A percentile compares a stretch with the other conserved stretches of the same genome.
These are phyloP conservation scores for Aurelia sp. DNA, from an alignment of 30 jellyfish, hydroid and myxozoan species.

Conservation along the genomic window DNA sequence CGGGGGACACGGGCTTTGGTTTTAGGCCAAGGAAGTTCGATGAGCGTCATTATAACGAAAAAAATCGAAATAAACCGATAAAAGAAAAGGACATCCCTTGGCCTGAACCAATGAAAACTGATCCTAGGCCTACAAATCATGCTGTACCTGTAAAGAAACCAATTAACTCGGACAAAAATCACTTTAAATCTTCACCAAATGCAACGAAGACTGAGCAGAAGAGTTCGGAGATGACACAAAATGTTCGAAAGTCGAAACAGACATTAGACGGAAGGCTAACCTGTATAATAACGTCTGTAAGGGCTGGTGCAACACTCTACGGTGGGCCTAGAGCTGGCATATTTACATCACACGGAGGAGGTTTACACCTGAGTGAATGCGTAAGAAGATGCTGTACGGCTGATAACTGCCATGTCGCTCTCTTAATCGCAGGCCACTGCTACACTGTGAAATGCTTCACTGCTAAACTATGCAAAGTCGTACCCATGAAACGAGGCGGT, in stretches of 20 bases:
- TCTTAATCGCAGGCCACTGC: slow-evolving; percentile 77
- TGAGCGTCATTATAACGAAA: background rate
- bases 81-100: background rate
- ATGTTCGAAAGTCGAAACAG: background rate
- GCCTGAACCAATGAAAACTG: background rate
- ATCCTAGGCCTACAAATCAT: background rate
- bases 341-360: slow-evolving; percentile 66
- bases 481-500: slow-evolving; percentile 82
- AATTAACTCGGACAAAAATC: background rate
- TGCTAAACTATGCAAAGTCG: slow-evolving; percentile 65
- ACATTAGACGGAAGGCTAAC: slow-evolving; percentile 52
- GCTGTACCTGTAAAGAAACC: background rate
- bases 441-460: slow-evolving; percentile 82
- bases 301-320: slow-evolving; percentile 71
- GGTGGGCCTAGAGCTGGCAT: slow-evolving; percentile 97
- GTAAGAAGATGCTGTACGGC: slow-evolving; percentile 85
- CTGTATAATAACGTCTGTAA: slow-evolving; percentile 67
- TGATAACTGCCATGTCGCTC: slow-evolving; percentile 81
- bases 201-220: background rate
- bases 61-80: background rate
- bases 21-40: background rate
- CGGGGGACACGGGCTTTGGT: background rate
- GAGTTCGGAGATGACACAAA: background rate
- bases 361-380: slow-evolving; percentile 61
- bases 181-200: background rate